Evolutionary conservation across 2,113 vertebrate genomes (phyloP).

Genomic region (Laterallus jamaicensis): DNA sequence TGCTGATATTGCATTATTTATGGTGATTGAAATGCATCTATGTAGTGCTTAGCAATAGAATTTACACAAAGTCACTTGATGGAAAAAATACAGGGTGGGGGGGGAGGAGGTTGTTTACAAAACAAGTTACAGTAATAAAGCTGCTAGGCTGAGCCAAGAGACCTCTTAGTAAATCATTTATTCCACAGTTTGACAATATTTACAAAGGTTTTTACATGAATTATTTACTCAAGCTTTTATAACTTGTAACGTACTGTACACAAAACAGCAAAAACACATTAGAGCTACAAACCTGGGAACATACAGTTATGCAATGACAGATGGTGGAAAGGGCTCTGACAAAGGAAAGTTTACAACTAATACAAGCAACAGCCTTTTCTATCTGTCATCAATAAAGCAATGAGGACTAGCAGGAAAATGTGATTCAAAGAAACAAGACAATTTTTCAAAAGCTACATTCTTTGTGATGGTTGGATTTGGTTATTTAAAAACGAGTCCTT

Average conservation of each 20-base stretch:
- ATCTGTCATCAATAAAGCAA: constrained; percentile 61
- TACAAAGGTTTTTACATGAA: constrained; percentile 83
- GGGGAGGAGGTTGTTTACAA: constrained; percentile 66
- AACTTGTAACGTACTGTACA: constrained; percentile 71
- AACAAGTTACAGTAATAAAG: constrained; percentile 80
- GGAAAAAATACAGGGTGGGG: constrained; percentile 49
- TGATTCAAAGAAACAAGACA: constrained; percentile 45
- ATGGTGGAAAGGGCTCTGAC: constrained; percentile 60
- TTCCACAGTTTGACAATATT: constrained; percentile 84
- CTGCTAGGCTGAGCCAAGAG: constrained; percentile 76
- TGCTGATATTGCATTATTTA: constrained; percentile 80
- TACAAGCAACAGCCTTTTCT: constrained; percentile 49
- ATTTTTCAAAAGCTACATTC: constrained; percentile 56
- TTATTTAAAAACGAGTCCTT: constrained; percentile 51
- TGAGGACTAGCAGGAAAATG: constrained; percentile 52
- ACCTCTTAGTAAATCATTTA: constrained; percentile 83
- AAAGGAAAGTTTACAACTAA: constrained; percentile 55
- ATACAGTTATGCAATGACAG: constrained; percentile 67
- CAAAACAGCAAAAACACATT: constrained; percentile 66
- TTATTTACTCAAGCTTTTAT: constrained; percentile 84
- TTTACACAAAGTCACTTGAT: constrained; percentile 71
- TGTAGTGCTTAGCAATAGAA: constrained; percentile 66
- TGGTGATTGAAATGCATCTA: constrained; percentile 63
- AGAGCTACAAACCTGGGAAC: constrained; percentile 64
- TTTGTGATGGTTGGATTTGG: constrained; percentile 44